phyloP scores from a whole-genome alignment of 1,140 invertebrate genomes.

The Drosophila leontia region DNA sequence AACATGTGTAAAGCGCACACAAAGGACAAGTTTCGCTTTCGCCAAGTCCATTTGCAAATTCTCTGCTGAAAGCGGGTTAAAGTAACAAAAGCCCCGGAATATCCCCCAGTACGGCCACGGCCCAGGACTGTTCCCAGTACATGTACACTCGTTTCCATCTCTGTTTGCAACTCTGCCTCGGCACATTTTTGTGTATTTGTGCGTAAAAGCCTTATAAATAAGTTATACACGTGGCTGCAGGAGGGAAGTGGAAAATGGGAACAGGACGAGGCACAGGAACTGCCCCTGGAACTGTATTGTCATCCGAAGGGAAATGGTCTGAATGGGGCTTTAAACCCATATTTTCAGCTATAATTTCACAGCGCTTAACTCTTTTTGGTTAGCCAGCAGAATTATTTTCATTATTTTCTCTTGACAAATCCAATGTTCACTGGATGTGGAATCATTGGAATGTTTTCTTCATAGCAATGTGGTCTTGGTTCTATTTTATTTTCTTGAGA shows the following conservation, averaged over 20 bases:
- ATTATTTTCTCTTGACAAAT: constrained; percentile 5
- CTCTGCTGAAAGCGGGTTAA: constrained; percentile 76
- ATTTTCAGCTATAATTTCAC: constrained; percentile 39
- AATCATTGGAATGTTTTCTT: background rate
- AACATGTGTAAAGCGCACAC: constrained; percentile 79
- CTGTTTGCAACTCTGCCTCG: constrained; percentile 30
- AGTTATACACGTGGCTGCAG: constrained; percentile 70
- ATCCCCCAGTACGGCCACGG: constrained; percentile 6
- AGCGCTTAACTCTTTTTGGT: constrained; percentile 43
- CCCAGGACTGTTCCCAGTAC: background rate
- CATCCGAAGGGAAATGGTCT: constrained; percentile 32
- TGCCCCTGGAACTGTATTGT: constrained; percentile 42
- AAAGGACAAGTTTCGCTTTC: constrained; percentile 75
- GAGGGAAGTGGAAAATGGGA: constrained; percentile 17
- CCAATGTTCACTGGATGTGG: background rate
- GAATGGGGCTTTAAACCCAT: constrained; percentile 42
- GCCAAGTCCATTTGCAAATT: constrained; percentile 78
- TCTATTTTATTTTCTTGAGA: background rate
- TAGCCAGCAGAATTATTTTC: constrained; percentile 11
- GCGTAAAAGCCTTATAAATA: constrained; percentile 83
- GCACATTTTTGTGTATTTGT: constrained; percentile 69
- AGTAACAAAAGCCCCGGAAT: constrained; percentile 52
- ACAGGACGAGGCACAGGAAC: constrained; percentile 35
- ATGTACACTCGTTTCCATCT: constrained; percentile 18
- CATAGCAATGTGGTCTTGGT: background rate